A percentile compares a stretch with the other conserved stretches of the same genome.
These are phyloP conservation scores for Elaphurus davidianus DNA, from an alignment of 2,113 vertebrate genomes.

Conservation along the genomic window DNA sequence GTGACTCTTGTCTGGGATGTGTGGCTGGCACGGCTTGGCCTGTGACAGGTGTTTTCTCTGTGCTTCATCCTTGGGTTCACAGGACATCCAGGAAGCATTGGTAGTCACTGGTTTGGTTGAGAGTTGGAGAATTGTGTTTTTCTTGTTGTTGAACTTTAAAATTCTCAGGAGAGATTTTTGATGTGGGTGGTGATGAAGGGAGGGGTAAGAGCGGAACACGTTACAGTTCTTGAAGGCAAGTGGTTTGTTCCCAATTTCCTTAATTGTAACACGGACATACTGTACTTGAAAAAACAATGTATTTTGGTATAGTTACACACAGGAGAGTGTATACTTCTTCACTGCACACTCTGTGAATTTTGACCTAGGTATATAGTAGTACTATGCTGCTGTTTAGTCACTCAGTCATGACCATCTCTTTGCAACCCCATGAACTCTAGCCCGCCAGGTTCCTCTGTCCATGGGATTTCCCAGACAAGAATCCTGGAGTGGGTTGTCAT, in stretches of 20 bases:
- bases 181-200: background rate
- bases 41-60: slow-evolving; percentile 37
- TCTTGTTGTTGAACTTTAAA: slow-evolving; percentile 26
- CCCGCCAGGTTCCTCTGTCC: background rate
- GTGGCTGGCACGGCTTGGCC: background rate
- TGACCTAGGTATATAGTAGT: background rate
- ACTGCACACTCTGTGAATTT: background rate
- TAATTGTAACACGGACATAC: background rate
- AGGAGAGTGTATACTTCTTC: background rate
- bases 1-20: background rate
- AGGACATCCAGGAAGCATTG: background rate
- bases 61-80: background rate
- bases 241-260: background rate
- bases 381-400: background rate
- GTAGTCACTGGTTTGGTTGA: background rate
- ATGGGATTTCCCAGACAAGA: background rate
- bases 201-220: background rate
- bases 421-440: background rate
- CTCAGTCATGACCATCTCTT: background rate
- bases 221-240: background rate
- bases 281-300: background rate
- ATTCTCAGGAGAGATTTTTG: background rate
- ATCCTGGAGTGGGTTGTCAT: background rate
- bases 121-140: background rate
- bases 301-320: background rate